These are phyloP conservation scores for Armadillidium nasatum DNA, from an alignment of 1,140 invertebrate species.

Conservation along the genomic window DNA sequence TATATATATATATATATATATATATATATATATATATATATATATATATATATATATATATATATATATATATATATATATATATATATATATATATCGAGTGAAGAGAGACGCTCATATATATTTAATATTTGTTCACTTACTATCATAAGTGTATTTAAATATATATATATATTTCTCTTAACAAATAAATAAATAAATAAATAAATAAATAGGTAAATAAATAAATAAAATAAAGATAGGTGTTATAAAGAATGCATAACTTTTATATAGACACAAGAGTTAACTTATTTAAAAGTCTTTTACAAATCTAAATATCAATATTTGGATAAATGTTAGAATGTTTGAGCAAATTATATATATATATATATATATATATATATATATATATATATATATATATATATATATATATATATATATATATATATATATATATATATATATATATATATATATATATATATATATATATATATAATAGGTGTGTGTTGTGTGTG, in stretches of 20 bases:
- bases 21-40: slow-evolving; percentile 17
- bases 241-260: too few relatives aligned
- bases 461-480: slow-evolving; percentile 19
- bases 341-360: neutral
- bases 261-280: too few relatives aligned
- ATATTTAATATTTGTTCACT: too few relatives aligned
- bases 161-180: too few relatives aligned
- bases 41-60: slow-evolving; percentile 20
- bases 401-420: slow-evolving; percentile 10
- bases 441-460: slow-evolving; percentile 17
- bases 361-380: slow-evolving; percentile 14
- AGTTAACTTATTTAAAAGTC: too few relatives aligned
- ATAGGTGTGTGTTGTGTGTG: too few relatives aligned
- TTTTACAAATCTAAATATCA: neutral
- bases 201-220: too few relatives aligned
- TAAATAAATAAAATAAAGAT: too few relatives aligned
- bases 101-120: too few relatives aligned
- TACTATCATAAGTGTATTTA: too few relatives aligned
- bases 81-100: neutral
- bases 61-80: neutral
- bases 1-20: slow-evolving; percentile 19
- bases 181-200: too few relatives aligned
- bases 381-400: neutral
- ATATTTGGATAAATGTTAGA: neutral
- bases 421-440: slow-evolving; percentile 19